These are phyloP conservation scores for Ancistrus triradiatus DNA, from an alignment of 2,113 vertebrate species.

Conservation along the genomic window DNA sequence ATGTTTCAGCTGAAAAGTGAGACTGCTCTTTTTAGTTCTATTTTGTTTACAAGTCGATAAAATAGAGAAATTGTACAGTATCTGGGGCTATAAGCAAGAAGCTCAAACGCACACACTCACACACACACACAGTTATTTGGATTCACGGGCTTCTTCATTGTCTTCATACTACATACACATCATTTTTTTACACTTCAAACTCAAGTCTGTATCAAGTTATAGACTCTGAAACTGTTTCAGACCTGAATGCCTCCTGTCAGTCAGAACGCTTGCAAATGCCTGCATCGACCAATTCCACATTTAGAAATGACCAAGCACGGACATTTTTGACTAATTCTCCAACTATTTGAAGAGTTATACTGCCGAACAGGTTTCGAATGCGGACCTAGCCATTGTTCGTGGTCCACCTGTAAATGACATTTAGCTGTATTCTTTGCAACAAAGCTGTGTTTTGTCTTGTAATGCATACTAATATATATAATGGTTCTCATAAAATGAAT, in stretches of 20 bases:
- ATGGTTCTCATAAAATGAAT: constrained; percentile 99
- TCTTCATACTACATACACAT: constrained; percentile 12
- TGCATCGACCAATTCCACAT: not conserved
- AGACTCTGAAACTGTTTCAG: too few relatives aligned
- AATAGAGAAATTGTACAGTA: constrained; percentile 27
- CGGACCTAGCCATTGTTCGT: constrained; percentile 70
- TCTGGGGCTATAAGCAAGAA: constrained; percentile 19
- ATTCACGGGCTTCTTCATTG: not conserved
- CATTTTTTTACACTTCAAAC: constrained; percentile 7
- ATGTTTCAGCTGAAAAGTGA: constrained; percentile 49
- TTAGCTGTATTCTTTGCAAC: constrained; percentile 81
- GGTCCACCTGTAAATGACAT: constrained; percentile 89
- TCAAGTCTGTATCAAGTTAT: too few relatives aligned
- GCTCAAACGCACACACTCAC: constrained; percentile 2
- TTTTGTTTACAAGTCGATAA: constrained; percentile 48
- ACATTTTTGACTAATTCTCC: constrained; percentile 43
- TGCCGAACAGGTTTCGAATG: constrained; percentile 37
- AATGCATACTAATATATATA: constrained; percentile 99
- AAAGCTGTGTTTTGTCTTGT: constrained; percentile 83
- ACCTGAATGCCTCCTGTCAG: constrained; percentile 14
- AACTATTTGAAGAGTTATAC: constrained; percentile 51
- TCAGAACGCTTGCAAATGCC: constrained; percentile 11
- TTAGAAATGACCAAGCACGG: constrained; percentile 11
- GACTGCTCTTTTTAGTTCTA: constrained; percentile 50
- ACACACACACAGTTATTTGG: constrained; percentile 10